Percentiles rank a stretch among this genome's conserved stretches.
These are phyloP conservation scores for Oryzaephilus surinamensis DNA, from an alignment of 1,140 invertebrate species.

Conservation along the genomic window DNA sequence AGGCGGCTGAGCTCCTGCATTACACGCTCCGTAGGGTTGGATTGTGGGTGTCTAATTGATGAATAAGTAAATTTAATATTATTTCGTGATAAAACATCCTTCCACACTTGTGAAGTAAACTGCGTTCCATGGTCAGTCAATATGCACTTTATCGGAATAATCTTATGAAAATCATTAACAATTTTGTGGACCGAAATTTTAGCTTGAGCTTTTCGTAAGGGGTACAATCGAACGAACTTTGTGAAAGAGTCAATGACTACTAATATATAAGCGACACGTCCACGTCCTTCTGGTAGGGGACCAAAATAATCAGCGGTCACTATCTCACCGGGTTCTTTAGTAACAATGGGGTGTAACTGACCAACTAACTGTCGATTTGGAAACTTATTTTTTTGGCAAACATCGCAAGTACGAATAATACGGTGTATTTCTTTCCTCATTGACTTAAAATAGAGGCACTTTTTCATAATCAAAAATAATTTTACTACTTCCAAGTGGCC, in stretches of 20 bases:
- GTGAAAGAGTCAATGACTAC: slow-evolving; percentile 28
- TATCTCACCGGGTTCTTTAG: slow-evolving; percentile 19
- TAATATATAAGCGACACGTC: slow-evolving; percentile 22
- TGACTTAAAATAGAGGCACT: slow-evolving; percentile 24
- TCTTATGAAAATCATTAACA: slow-evolving; percentile 12
- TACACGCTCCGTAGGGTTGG: slow-evolving; percentile 25
- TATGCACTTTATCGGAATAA: slow-evolving; percentile 12
- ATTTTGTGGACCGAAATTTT: slow-evolving; percentile 13
- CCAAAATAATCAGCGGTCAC: slow-evolving; percentile 29
- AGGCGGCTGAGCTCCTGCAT: slow-evolving; percentile 26
- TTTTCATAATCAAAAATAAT: slow-evolving; percentile 22
- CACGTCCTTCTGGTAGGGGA: slow-evolving; percentile 19
- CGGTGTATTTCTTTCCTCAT: slow-evolving; percentile 13
- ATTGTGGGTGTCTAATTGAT: slow-evolving; percentile 25
- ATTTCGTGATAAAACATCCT: slow-evolving; percentile 10
- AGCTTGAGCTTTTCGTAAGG: slow-evolving; percentile 22
- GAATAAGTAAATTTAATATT: slow-evolving; percentile 19
- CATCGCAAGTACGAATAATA: slow-evolving; percentile 17
- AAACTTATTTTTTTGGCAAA: slow-evolving; percentile 17
- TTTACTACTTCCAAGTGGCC: slow-evolving; percentile 30
- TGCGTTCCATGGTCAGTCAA: slow-evolving; percentile 21
- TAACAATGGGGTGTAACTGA: slow-evolving; percentile 9
- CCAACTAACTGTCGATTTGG: neutral
- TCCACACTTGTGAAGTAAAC: slow-evolving; percentile 16
- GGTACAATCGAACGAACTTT: slow-evolving; percentile 30